Conservation (phyloP, 2,888 invertebrate species). For the Masnerella sp. region DNA sequence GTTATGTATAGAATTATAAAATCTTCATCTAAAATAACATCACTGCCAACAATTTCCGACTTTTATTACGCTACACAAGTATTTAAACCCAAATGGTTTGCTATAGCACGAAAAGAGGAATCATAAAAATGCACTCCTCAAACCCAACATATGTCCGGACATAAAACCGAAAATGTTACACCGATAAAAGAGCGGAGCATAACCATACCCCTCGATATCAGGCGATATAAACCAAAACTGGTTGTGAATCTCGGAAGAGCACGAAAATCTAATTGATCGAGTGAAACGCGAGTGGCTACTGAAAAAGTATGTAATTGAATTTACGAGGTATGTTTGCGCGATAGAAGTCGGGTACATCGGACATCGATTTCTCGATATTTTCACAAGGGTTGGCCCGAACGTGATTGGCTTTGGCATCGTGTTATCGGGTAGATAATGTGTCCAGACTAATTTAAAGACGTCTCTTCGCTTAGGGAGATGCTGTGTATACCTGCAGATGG, state of each 20-base stretch:
- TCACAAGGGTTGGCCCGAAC: conserved; percentile 46
- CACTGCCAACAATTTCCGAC: too few relatives aligned
- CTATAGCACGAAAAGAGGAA: too few relatives aligned
- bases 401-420: conserved; percentile 61
- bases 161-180: too few relatives aligned
- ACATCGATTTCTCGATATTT: conserved; percentile 61
- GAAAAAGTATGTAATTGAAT: conserved; percentile 60
- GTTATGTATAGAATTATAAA: too few relatives aligned
- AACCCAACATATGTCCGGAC: too few relatives aligned
- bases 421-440: conserved; percentile 75
- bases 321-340: conserved; percentile 56
- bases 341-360: conserved; percentile 24
- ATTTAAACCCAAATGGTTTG: too few relatives aligned
- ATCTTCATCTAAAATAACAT: too few relatives aligned
- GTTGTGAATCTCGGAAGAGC: conserved; percentile 34
- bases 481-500: conserved; percentile 67
- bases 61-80: too few relatives aligned
- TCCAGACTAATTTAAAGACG: conserved; percentile 76
- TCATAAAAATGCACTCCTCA: too few relatives aligned
- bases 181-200: too few relatives aligned
- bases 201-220: not conserved
- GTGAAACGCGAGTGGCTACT: conserved; percentile 32
- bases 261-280: conserved; percentile 45
- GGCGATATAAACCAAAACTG: too few relatives aligned
- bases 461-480: conserved; percentile 65